phyloP scores from a whole-genome alignment of 1,140 invertebrate species.

The Zaprionus davidi region DNA sequence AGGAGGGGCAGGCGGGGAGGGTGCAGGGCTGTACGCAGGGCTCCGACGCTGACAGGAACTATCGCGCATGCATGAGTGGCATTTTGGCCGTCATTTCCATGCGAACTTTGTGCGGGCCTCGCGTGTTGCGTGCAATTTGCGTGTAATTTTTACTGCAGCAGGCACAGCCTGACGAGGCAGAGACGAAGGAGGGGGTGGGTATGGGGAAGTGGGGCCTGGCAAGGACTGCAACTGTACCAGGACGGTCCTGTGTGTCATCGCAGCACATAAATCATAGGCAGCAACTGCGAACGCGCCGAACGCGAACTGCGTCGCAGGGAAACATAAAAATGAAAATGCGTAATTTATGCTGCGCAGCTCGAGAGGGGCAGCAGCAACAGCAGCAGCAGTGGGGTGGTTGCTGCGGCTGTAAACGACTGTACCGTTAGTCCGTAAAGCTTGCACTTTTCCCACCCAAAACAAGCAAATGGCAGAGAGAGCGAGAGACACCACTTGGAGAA shows the following conservation, averaged over 20 bases:
- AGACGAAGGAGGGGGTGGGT: no score
- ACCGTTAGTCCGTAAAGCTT: slow-evolving; percentile 64
- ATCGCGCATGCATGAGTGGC: slow-evolving; percentile 74
- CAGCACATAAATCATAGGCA: slow-evolving; percentile 81
- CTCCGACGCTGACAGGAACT: slow-evolving; percentile 60
- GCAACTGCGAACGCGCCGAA: slow-evolving; percentile 34
- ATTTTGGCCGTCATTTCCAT: slow-evolving; percentile 75
- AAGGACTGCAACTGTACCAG: slow-evolving; percentile 40
- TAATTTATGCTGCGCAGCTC: slow-evolving; percentile 80
- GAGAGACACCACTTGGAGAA: slow-evolving; percentile 48
- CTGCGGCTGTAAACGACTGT: slow-evolving; percentile 37
- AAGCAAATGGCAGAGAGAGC: slow-evolving; percentile 17
- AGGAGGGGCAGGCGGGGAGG: no score
- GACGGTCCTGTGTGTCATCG: slow-evolving; percentile 61
- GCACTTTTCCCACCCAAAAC: slow-evolving; percentile 62
- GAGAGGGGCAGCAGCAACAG: slow-evolving; percentile 17
- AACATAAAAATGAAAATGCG: slow-evolving; percentile 64
- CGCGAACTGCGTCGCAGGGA: slow-evolving; percentile 70
- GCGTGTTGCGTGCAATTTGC: slow-evolving; percentile 82
- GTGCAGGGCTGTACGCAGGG: background rate
- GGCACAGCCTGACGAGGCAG: background rate
- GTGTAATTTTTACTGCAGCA: slow-evolving; percentile 64
- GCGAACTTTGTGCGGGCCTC: slow-evolving; percentile 51
- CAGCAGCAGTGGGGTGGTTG: slow-evolving; percentile 43
- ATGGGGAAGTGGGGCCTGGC: background rate